Conservation (phyloP, 2,113 vertebrate species). For the Marmota monax region DNA sequence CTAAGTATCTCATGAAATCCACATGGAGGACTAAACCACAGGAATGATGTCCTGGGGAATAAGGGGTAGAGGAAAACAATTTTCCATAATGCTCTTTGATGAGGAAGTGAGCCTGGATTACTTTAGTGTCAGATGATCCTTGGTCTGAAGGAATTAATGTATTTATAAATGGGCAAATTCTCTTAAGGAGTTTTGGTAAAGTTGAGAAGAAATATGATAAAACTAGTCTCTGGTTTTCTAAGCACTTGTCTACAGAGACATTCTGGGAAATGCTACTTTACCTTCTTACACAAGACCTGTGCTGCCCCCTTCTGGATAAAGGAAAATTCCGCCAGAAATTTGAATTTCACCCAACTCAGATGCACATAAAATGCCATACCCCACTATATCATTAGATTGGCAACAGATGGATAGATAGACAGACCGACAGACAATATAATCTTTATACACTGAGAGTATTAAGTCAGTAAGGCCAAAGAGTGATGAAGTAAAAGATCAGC, state of each 20-base stretch:
- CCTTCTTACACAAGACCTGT: not conserved
- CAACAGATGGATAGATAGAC: not conserved
- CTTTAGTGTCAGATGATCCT: not conserved
- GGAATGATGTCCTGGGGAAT: not conserved
- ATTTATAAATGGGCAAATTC: not conserved
- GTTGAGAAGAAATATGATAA: not conserved
- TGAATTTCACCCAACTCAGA: not conserved
- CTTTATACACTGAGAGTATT: not conserved
- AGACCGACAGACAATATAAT: too few relatives aligned
- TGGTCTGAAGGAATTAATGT: not conserved
- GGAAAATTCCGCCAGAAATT: not conserved
- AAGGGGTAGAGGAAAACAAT: not conserved
- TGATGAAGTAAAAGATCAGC: not conserved
- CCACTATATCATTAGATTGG: not conserved
- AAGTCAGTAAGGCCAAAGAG: not conserved
- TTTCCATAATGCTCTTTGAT: not conserved
- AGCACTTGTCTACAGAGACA: not conserved
- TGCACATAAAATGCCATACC: too few relatives aligned
- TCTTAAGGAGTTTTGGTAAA: not conserved
- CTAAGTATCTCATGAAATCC: not conserved
- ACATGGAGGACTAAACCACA: not conserved
- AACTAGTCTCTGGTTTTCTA: not conserved
- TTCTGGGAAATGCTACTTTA: not conserved
- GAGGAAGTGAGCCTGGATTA: not conserved
- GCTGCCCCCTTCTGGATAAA: slow-evolving; percentile 45